phyloP scores from a whole-genome alignment of 2,113 vertebrate species.

The Excalfactoria chinensis region DNA sequence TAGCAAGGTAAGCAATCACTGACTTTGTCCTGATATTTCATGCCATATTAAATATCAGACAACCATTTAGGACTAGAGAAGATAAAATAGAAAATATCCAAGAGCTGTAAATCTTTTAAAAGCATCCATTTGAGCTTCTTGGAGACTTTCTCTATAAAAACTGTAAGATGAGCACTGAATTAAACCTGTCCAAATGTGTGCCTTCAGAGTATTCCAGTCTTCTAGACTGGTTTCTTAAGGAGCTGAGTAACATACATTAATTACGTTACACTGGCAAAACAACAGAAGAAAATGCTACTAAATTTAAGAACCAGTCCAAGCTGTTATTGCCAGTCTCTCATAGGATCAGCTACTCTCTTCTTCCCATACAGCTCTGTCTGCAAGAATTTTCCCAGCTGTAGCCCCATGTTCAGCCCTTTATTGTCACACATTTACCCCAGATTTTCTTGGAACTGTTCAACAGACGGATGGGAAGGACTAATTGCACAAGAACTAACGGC shows the following conservation, averaged over 20 bases:
- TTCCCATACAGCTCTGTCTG: background rate
- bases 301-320: background rate
- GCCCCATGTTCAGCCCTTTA: background rate
- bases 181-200: background rate
- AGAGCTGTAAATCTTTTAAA: constrained; percentile 13
- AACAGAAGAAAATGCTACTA: background rate
- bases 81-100: constrained; percentile 20
- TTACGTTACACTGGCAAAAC: background rate
- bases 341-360: background rate
- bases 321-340: background rate
- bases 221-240: constrained; percentile 31
- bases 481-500: background rate
- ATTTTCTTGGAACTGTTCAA: background rate
- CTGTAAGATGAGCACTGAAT: background rate
- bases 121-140: background rate
- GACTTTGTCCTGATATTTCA: constrained; percentile 63
- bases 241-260: background rate
- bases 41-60: constrained; percentile 54
- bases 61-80: background rate
- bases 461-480: background rate
- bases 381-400: background rate
- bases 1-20: constrained; percentile 66
- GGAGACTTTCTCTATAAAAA: background rate
- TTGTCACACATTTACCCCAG: background rate
- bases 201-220: background rate